Evolutionary conservation across 2,797 vertebrate species (phyloP), one percentile per base, ranked within the genome.

Genomic region (Clamator glandarius): DNA sequence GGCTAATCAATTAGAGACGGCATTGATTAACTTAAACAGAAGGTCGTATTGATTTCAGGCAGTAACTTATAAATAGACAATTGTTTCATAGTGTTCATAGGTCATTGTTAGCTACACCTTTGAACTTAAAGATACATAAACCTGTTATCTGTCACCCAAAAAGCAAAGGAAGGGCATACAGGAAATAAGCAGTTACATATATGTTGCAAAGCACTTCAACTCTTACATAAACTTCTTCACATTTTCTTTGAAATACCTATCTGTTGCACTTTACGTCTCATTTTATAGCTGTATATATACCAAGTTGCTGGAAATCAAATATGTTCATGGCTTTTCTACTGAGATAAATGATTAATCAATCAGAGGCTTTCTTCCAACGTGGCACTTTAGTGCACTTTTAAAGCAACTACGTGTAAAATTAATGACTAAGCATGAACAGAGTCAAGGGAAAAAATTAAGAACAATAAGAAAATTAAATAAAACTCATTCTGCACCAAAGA

Each of bases 11-110:
- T 97, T 97, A 96, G 97, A 97, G 93, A 96, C 90, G 96, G 74
- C 84, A 97, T 95, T 97, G 96, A 98, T 97, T 97, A 97, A 97
- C 94, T 90, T 95, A 95, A 97, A 97, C 93, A 97, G 97, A 97
- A 97, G 92, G 58, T 95, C 23, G 74, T 97, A 97, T 97, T 95
- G 96, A 97, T 95, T 97, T 78, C 77, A 87, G 55, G 26, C 93
- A 93, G 78, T 95, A 97, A 92, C 94, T 86, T 97, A 95, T 97
- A 97, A 97, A 96, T 85, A 97, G 78, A 67, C 55, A 69, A 94
- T 90, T 95, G 55, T 97, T 97, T 92, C 67, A 46, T 76, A 66
- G 76, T 92, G 82, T 94, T 92, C 93, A 70, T 48, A 94, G 96
- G 95, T 96, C 91, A 95, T 51, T 97, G 82, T 95, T 97, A 97